Evolutionary conservation across 53 echinoderm and acorn worm species (phyloP), one percentile per base, ranked within the genome.

Genomic region (Patiria pectinifera): DNA sequence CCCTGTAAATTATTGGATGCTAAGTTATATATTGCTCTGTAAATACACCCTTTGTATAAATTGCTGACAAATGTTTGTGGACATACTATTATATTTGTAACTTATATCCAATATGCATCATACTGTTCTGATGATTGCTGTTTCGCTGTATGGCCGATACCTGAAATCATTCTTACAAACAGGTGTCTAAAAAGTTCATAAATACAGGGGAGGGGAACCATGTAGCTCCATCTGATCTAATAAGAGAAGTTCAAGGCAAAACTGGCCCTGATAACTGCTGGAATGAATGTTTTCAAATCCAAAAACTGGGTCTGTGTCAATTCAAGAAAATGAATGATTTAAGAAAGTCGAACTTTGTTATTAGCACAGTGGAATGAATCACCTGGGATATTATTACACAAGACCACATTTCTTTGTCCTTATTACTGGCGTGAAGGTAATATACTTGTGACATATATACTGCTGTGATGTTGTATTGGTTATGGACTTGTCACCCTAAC

Each of bases 1-100:
- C 25, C 22, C 14, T 84, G 84, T 84, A 66, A 53, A 62, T 84
- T 84, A 35, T 35, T 84, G 11, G 19, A 79, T 46, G 16, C 66
- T 84, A 66, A 84, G 26, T 84, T 63, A 84, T 84, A 84, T 84
- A 63, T 43, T 84, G 84, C 80, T 45, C 80, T 79, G 80, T 79
- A 79, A 79, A 79, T 79, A 79, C 18, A 63, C 16, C 43, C 66
- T 63, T 14, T 84, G 84, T 84, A 43, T 84, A 84, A 84, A 82
- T 53, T 58, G 21, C 59, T 24, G 58, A 53, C 59, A 82, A 82
- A 24, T 21, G 25, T 82, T 59, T 82, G 58, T n/a, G 25, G 44
- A 59, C 15, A 80, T 47, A 80, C 59, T 82, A 82, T 82, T 46
- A 15, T 47, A 79, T 79, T 47, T 79, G 8, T 82, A 82, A 82